Conservation (phyloP, 2,113 vertebrate genomes). For the Probosciger aterrimus region DNA sequence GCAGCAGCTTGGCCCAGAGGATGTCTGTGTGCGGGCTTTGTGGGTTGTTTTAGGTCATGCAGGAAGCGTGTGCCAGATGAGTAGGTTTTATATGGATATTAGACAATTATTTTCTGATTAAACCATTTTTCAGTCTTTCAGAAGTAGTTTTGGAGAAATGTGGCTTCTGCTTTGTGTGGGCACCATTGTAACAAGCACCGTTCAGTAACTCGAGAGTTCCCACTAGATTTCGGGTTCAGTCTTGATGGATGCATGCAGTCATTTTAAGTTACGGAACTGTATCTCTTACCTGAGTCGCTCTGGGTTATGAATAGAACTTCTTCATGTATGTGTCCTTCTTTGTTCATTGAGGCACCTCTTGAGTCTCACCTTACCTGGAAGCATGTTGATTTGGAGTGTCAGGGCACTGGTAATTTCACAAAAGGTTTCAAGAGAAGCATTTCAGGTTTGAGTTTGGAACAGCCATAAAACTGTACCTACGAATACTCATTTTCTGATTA, state of each 20-base stretch:
- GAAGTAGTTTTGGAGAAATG: neutral
- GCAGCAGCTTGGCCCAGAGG: neutral
- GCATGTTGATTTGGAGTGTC: neutral
- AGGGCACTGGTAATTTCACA: neutral
- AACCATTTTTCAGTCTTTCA: neutral
- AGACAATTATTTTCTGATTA: neutral
- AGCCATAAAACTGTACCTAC: neutral
- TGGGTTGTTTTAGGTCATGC: neutral
- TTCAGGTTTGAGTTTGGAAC: neutral
- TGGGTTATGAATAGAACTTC: neutral
- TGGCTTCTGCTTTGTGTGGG: neutral
- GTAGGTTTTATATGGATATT: neutral
- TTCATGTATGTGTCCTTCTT: neutral
- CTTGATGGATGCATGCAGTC: neutral
- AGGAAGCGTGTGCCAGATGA: neutral
- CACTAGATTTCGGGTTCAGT: neutral
- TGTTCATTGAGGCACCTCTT: neutral
- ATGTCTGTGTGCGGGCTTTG: fast-evolving
- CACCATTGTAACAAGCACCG: neutral
- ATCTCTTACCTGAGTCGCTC: neutral
- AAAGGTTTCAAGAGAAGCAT: neutral
- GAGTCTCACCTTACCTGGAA: neutral
- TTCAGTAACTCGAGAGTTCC: neutral
- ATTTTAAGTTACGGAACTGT: neutral
- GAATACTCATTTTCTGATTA: neutral